Evolutionary conservation across 2,888 invertebrate genomes (phyloP).

Genomic region (Oxytorus armatus): DNA sequence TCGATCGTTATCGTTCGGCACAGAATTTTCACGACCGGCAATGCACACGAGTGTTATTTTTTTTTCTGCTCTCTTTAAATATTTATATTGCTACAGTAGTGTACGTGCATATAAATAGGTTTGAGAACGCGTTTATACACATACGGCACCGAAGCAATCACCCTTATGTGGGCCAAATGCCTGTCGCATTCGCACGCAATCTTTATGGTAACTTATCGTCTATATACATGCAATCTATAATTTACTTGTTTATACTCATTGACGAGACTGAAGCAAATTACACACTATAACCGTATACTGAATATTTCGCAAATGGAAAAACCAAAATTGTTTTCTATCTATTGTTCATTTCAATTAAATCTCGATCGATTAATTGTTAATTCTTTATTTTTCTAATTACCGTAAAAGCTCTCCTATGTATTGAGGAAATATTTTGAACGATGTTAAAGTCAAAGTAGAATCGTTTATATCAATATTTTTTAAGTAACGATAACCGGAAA

Average conservation of each 20-base stretch:
- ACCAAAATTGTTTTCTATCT: background rate
- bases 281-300: background rate
- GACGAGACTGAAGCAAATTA: slow-evolving; percentile 25
- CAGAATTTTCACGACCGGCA: slow-evolving; percentile 3
- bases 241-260: slow-evolving; percentile 37
- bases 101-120: slow-evolving; percentile 23
- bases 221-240: slow-evolving; percentile 38
- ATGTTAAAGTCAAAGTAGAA: too few species aligned
- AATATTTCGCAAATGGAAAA: background rate
- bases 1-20: slow-evolving; percentile 32
- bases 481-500: too few species aligned
- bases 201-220: slow-evolving; percentile 48
- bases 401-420: too few species aligned
- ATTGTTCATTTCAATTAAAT: background rate
- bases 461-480: too few species aligned
- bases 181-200: slow-evolving; percentile 51
- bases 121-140: slow-evolving; percentile 23
- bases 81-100: slow-evolving; percentile 23
- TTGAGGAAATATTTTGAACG: too few species aligned
- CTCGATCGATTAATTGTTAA: too few species aligned
- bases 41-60: background rate
- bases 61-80: slow-evolving; percentile 30
- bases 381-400: too few species aligned
- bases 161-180: slow-evolving; percentile 50
- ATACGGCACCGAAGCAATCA: slow-evolving; percentile 24